Percentiles rank a stretch among this genome's conserved stretches.
These are phyloP conservation scores for Cosmorhoe ocellata DNA, from an alignment of 2,888 invertebrate species.

Conservation along the genomic window DNA sequence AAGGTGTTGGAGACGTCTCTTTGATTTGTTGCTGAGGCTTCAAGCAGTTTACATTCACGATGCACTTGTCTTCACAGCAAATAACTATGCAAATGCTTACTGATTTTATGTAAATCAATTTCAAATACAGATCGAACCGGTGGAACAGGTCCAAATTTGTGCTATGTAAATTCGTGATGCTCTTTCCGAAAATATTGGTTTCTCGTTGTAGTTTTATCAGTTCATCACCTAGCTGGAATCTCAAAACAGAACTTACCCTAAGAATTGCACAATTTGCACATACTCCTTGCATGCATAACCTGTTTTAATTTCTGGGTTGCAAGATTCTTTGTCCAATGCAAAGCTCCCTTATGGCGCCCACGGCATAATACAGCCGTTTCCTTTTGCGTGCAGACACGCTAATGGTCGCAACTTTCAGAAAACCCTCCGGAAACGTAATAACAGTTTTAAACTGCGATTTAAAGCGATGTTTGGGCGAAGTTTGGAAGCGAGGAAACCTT, in stretches of 20 bases:
- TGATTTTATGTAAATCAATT: background rate
- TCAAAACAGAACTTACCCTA: too few relatives aligned
- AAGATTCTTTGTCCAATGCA: background rate
- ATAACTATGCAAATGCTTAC: background rate
- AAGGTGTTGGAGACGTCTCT: background rate
- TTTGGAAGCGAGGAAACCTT: background rate
- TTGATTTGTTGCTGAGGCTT: slow-evolving; percentile 2
- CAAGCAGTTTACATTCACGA: too few relatives aligned
- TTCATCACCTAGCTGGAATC: too few relatives aligned
- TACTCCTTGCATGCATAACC: too few relatives aligned
- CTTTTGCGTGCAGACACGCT: slow-evolving; percentile 20
- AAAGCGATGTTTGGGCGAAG: slow-evolving; percentile 1
- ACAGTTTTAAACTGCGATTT: slow-evolving; percentile 21
- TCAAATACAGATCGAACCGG: too few relatives aligned
- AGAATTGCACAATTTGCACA: too few relatives aligned
- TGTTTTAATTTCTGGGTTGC: too few relatives aligned
- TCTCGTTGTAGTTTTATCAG: too few relatives aligned
- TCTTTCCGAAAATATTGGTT: too few relatives aligned
- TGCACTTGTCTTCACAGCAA: too few relatives aligned
- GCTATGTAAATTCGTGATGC: too few relatives aligned
- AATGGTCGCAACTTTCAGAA: slow-evolving; percentile 15
- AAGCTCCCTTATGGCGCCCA: background rate
- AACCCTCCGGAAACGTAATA: slow-evolving; percentile 17
- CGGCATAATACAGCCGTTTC: slow-evolving; percentile 5
- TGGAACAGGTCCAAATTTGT: too few relatives aligned